These are phyloP conservation scores for Cardinalis cardinalis DNA, from an alignment of 2,113 vertebrate genomes.

Conservation along the genomic window DNA sequence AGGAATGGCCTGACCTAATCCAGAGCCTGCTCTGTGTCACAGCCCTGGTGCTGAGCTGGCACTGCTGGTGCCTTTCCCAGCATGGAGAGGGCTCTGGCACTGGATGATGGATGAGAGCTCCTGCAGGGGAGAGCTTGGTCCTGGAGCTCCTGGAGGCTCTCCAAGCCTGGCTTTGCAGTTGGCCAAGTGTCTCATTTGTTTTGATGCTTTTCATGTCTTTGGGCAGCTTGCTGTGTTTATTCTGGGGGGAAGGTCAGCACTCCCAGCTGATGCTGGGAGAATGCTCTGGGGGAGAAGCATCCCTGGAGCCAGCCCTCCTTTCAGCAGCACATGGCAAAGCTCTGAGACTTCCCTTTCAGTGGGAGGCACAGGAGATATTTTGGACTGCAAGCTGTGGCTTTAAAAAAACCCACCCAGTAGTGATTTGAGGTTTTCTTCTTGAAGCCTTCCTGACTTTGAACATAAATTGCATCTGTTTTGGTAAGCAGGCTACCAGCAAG, in stretches of 20 bases:
- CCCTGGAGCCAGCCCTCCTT: neutral
- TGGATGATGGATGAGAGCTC: neutral
- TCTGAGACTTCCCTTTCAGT: neutral
- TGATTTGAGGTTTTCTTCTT: neutral
- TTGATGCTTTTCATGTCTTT: neutral
- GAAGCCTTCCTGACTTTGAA: neutral
- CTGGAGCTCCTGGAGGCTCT: neutral
- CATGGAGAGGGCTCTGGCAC: neutral
- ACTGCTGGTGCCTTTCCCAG: neutral
- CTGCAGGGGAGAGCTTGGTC: neutral
- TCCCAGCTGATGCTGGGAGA: neutral
- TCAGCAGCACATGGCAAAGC: neutral
- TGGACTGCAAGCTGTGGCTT: constrained; percentile 6
- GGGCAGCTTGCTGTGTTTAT: neutral
- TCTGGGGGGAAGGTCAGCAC: neutral
- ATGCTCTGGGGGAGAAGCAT: neutral
- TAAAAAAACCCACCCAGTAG: neutral
- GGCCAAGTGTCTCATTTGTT: neutral
- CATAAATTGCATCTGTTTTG: neutral
- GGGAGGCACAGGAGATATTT: neutral
- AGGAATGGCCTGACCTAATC: neutral
- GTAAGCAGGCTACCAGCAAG: neutral
- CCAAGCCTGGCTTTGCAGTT: neutral
- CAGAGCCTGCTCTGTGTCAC: neutral
- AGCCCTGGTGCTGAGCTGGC: fast-evolving